Evolutionary conservation across 2,113 vertebrate species (phyloP).

Genomic region (Ophthalmolycus amberensis): DNA sequence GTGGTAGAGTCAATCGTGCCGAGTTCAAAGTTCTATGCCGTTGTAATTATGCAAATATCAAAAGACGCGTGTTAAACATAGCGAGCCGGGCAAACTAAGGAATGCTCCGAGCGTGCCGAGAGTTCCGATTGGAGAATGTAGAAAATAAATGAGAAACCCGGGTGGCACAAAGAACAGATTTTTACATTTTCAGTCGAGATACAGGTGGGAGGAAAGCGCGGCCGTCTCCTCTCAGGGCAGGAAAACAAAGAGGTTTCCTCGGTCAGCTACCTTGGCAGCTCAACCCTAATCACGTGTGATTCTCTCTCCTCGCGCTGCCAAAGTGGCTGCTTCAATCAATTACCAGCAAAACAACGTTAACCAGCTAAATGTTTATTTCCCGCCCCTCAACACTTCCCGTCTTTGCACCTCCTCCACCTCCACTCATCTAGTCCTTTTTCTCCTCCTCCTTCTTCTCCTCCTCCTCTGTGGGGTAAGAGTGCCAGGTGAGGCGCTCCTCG

Average conservation of each 20-base stretch:
- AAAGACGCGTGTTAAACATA: background rate
- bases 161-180: constrained; percentile 54
- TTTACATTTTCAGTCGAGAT: constrained; percentile 17
- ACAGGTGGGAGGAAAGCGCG: constrained; percentile 45
- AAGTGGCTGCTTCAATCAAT: constrained; percentile 34
- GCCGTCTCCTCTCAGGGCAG: constrained; percentile 43
- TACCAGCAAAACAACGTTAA: constrained; percentile 34
- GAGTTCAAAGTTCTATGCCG: background rate
- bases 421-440: constrained; percentile 87
- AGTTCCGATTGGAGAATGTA: constrained; percentile 24
- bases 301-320: constrained; percentile 32
- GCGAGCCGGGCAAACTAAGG: background rate
- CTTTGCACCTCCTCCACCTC: constrained; percentile 11
- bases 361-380: constrained; percentile 45
- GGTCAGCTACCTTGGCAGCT: constrained; percentile 54
- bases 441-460: constrained; percentile 95
- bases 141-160: constrained; percentile 34
- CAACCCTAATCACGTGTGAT: background rate
- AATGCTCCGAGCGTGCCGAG: background rate
- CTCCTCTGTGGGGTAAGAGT: constrained; percentile 96
- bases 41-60: background rate
- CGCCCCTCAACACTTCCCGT: constrained; percentile 23
- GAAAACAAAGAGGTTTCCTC: constrained; percentile 45
- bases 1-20: background rate
- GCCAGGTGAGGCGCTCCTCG: constrained; percentile 97